Conservation (phyloP, 2,113 vertebrate genomes). For the Sinocyclocheilus rhinocerous region DNA sequence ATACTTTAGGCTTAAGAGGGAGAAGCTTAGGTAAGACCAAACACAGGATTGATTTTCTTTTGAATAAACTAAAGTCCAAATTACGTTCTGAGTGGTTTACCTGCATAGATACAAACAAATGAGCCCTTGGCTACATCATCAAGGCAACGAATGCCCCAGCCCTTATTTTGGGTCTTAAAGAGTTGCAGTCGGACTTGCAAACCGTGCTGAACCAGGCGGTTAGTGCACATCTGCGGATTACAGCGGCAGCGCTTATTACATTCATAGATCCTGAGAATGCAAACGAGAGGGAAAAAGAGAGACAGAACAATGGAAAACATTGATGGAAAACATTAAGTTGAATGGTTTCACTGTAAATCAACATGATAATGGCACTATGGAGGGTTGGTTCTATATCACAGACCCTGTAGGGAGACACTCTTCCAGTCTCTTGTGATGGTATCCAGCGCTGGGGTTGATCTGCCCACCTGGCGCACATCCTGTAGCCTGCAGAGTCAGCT, state of each 20-base stretch:
- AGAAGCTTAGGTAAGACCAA: background rate
- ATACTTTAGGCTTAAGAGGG: no score
- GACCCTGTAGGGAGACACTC: conserved; percentile 96
- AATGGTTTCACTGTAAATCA: background rate
- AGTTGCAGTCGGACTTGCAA: conserved; percentile 96
- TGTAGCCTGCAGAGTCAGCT: conserved; percentile 91
- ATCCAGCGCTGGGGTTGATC: conserved; percentile 87
- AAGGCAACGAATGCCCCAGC: conserved; percentile 97
- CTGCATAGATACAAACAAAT: conserved; percentile 97
- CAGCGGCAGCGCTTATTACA: conserved; percentile 95
- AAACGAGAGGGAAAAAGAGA: background rate
- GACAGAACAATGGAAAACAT: background rate
- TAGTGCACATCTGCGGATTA: conserved; percentile 88
- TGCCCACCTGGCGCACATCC: conserved; percentile 92
- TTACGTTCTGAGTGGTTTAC: conserved; percentile 66
- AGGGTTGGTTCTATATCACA: background rate
- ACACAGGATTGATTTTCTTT: background rate
- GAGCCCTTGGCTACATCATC: conserved; percentile 96
- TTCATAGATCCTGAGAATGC: conserved; percentile 85
- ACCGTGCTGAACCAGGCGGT: conserved; percentile 93
- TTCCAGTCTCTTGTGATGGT: conserved; percentile 89
- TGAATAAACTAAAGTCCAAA: background rate
- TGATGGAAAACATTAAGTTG: background rate
- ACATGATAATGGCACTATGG: background rate
- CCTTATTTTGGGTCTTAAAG: conserved; percentile 98